These are phyloP conservation scores for Cheirogaleus medius DNA, from an alignment of 2,113 vertebrate species.

Conservation along the genomic window DNA sequence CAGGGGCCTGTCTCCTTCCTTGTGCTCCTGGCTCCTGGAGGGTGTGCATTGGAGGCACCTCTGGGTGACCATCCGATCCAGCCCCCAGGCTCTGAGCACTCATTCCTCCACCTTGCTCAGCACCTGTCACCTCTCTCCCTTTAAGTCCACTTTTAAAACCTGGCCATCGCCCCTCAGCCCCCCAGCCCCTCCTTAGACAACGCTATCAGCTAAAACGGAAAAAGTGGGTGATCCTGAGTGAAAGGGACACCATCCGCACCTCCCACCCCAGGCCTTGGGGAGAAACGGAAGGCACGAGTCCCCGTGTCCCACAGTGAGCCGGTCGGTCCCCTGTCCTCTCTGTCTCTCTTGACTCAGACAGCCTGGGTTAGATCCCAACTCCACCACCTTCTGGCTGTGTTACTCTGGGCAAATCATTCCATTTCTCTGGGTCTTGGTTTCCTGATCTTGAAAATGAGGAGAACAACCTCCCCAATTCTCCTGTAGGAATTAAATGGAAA, in stretches of 20 bases:
- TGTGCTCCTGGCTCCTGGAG: not conserved
- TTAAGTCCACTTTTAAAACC: not conserved
- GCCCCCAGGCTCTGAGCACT: not conserved
- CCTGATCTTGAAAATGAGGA: not conserved
- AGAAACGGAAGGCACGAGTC: not conserved
- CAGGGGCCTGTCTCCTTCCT: not conserved
- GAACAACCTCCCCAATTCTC: not conserved
- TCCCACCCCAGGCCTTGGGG: no score
- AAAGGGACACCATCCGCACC: not conserved
- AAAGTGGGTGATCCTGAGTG: not conserved
- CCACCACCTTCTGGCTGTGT: not conserved
- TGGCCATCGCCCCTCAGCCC: not conserved
- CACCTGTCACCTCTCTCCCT: not conserved
- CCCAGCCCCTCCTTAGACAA: not conserved
- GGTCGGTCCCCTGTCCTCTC: not conserved
- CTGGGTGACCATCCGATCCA: not conserved
- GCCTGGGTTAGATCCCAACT: not conserved
- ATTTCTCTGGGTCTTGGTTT: slow-evolving; percentile 13
- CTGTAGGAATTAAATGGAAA: not conserved
- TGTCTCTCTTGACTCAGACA: not conserved
- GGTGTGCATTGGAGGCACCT: not conserved
- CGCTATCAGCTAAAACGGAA: not conserved
- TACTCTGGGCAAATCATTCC: not conserved
- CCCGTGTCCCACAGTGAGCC: rapidly evolving
- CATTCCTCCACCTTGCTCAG: not conserved